Evolutionary conservation across 1,140 invertebrate species (phyloP).

Genomic region (Pissodes strobi): DNA sequence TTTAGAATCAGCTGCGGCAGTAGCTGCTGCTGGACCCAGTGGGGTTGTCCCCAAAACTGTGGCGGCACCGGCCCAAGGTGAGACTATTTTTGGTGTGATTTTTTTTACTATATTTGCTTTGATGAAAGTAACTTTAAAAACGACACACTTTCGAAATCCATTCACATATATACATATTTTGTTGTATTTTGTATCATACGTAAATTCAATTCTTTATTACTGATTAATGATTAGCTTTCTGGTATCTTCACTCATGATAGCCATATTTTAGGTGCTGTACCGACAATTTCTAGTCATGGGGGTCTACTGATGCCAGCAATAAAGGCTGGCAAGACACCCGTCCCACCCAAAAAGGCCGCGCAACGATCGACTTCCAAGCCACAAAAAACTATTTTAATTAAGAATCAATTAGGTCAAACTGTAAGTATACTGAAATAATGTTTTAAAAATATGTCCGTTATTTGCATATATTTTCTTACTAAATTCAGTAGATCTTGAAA

Average conservation of each 20-base stretch:
- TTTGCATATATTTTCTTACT: background rate
- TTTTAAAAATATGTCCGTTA: background rate
- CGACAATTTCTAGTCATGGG: too few relatives aligned
- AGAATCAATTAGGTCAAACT: slow-evolving; percentile 35
- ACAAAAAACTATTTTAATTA: slow-evolving; percentile 51
- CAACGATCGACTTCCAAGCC: slow-evolving; percentile 45
- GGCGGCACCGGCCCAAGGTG: slow-evolving; percentile 1
- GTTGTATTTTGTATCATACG: too few relatives aligned
- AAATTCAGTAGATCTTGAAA: too few relatives aligned
- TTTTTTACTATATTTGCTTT: background rate
- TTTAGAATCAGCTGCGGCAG: slow-evolving; percentile 39
- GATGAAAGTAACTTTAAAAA: too few relatives aligned
- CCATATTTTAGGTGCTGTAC: too few relatives aligned
- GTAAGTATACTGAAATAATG: background rate
- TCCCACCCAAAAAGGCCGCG: background rate
- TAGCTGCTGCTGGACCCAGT: slow-evolving; percentile 53
- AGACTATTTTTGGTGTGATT: background rate
- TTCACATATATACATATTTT: too few relatives aligned
- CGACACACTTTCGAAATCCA: too few relatives aligned
- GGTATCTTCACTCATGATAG: too few relatives aligned
- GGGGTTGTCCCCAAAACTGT: slow-evolving; percentile 17
- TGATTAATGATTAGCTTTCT: too few relatives aligned
- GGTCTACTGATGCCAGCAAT: slow-evolving; percentile 22
- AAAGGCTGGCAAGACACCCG: slow-evolving; percentile 12
- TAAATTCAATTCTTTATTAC: too few relatives aligned